Evolutionary conservation across 2,797 vertebrate species (phyloP).

Genomic region (Amblyraja radiata): DNA sequence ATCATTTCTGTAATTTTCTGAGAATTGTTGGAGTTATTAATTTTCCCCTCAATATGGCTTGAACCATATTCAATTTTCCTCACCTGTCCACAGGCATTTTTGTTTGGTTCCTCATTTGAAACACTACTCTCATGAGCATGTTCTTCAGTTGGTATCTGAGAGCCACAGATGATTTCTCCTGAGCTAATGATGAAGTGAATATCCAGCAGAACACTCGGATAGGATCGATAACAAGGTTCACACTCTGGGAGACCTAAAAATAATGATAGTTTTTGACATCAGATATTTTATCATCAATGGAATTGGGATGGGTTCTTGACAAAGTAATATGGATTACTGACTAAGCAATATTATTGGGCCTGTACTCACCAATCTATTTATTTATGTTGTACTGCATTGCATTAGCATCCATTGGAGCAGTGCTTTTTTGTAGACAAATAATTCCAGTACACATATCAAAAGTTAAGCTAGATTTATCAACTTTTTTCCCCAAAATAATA

Average conservation of each 20-base stretch:
- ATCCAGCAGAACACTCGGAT: conserved; percentile 48
- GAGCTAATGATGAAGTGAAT: conserved; percentile 48
- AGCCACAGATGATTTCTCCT: conserved; percentile 46
- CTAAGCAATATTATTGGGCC: no score
- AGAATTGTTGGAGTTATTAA: not conserved
- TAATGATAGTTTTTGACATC: conserved; percentile 41
- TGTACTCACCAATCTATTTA: no score
- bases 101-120: not conserved
- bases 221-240: conserved; percentile 42
- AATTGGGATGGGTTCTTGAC: no score
- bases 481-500: no score
- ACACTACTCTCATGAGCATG: conserved; percentile 36
- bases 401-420: no score
- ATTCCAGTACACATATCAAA: no score
- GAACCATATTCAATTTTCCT: not conserved
- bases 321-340: no score
- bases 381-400: no score
- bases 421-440: no score
- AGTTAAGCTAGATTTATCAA: no score
- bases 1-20: not conserved
- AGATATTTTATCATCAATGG: no score
- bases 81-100: not conserved
- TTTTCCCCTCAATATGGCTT: not conserved
- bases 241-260: conserved; percentile 46
- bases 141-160: conserved; percentile 41